Conservation (phyloP, 2,888 invertebrate genomes). For the Drosophila birchii region DNA sequence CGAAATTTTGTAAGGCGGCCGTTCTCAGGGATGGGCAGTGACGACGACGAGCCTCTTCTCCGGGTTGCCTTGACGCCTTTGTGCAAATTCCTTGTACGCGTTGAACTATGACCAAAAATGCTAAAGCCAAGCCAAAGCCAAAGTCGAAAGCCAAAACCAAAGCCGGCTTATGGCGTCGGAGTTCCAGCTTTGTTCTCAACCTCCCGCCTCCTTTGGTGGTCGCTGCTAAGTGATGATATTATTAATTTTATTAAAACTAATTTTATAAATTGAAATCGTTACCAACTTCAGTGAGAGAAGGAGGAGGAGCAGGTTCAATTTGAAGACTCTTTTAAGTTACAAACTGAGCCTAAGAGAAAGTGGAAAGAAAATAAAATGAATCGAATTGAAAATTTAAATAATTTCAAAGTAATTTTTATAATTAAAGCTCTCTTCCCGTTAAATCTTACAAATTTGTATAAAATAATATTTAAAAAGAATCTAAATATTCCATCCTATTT, state of each 20-base stretch:
- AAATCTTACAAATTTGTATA: neutral
- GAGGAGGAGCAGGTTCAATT: neutral
- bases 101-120: constrained; percentile 62
- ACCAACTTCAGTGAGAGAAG: neutral
- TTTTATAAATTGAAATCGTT: constrained; percentile 68
- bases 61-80: constrained; percentile 73
- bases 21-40: neutral
- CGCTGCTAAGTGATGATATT: constrained; percentile 70
- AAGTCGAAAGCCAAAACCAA: constrained; percentile 64
- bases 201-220: constrained; percentile 28
- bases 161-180: constrained; percentile 66
- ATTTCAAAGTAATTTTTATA: neutral
- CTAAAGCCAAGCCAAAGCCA: constrained; percentile 54
- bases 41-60: constrained; percentile 13
- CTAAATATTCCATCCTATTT: neutral
- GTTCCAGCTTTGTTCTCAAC: constrained; percentile 19
- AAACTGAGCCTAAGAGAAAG: neutral
- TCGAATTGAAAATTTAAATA: neutral
- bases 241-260: constrained; percentile 80
- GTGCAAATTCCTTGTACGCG: constrained; percentile 60
- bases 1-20: neutral
- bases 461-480: neutral
- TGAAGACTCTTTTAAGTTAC: neutral
- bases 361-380: neutral
- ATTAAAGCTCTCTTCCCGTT: neutral